Percentiles rank a stretch among this genome's conserved stretches.
phyloP scores from a whole-genome alignment of 2,888 invertebrate genomes.

The Myathropa florea region DNA sequence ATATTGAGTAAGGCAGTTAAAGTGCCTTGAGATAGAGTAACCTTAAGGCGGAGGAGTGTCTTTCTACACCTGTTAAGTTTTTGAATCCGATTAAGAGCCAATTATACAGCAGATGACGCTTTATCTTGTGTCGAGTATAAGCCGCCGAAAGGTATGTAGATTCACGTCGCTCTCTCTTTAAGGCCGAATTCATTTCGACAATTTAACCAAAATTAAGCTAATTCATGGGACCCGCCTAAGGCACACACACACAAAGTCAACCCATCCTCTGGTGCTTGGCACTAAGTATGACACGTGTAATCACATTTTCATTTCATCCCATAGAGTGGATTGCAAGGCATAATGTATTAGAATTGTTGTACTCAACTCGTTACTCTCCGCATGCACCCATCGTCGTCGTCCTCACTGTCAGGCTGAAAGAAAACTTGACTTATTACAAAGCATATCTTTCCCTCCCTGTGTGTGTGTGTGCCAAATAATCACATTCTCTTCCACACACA shows the following conservation, averaged over 20 bases:
- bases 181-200: background rate
- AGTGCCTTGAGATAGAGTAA: background rate
- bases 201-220: background rate
- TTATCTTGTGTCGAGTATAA: background rate
- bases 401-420: constrained; percentile 9
- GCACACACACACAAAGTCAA: background rate
- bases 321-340: background rate
- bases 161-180: no score
- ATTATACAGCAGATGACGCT: background rate
- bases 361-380: background rate
- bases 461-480: constrained; percentile 53
- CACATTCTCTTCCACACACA: constrained; percentile 31
- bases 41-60: no score
- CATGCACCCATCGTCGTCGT: background rate
- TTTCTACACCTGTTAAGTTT: background rate
- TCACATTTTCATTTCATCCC: background rate
- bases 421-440: constrained; percentile 56
- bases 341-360: background rate
- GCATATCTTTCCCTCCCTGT: background rate
- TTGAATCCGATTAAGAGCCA: background rate
- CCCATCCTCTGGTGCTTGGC: background rate
- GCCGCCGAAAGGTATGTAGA: no score
- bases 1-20: no score
- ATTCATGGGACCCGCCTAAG: background rate
- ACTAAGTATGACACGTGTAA: background rate